Evolutionary conservation across 2,797 vertebrate genomes (phyloP).

Genomic region (Rhinophrynus dorsalis): DNA sequence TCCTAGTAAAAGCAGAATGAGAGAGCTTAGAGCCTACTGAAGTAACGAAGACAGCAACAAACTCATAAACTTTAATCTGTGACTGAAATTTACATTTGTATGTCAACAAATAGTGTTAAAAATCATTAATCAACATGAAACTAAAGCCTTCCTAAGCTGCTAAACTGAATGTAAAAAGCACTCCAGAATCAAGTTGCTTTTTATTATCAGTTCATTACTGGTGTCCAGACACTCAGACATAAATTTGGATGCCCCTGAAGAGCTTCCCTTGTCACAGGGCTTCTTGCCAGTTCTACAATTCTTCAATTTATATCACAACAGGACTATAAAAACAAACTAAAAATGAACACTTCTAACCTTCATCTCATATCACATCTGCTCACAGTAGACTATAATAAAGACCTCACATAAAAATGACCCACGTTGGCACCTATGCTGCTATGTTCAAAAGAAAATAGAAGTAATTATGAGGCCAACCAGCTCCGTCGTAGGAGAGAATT

Average conservation of each 20-base stretch:
- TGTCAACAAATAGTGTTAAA: slow-evolving; percentile 49
- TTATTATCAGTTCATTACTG: slow-evolving; percentile 44
- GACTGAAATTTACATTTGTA: slow-evolving; percentile 53
- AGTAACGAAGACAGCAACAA: slow-evolving; percentile 47
- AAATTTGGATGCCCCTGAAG: slow-evolving; percentile 41
- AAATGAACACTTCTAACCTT: slow-evolving; percentile 27
- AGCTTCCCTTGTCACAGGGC: slow-evolving; percentile 26
- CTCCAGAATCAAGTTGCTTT: slow-evolving; percentile 45
- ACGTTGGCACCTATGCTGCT: not conserved
- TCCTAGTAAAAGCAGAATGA: slow-evolving; percentile 43
- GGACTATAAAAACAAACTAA: slow-evolving; percentile 18
- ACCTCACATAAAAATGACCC: not conserved
- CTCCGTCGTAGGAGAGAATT: too few relatives aligned
- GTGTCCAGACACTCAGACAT: slow-evolving; percentile 41
- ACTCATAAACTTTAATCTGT: slow-evolving; percentile 42
- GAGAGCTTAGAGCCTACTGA: slow-evolving; percentile 26
- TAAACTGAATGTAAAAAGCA: slow-evolving; percentile 37
- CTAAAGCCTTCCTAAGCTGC: slow-evolving; percentile 29
- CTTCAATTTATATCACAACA: slow-evolving; percentile 43
- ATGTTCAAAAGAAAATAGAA: too few relatives aligned
- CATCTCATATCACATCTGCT: slow-evolving; percentile 37
- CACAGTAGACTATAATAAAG: slow-evolving; percentile 21
- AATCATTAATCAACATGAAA: slow-evolving; percentile 47
- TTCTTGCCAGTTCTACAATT: slow-evolving; percentile 34
- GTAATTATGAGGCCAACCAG: too few relatives aligned